phyloP scores from a whole-genome alignment of 2,888 invertebrate genomes.

The Ichneumoninae sp. region DNA sequence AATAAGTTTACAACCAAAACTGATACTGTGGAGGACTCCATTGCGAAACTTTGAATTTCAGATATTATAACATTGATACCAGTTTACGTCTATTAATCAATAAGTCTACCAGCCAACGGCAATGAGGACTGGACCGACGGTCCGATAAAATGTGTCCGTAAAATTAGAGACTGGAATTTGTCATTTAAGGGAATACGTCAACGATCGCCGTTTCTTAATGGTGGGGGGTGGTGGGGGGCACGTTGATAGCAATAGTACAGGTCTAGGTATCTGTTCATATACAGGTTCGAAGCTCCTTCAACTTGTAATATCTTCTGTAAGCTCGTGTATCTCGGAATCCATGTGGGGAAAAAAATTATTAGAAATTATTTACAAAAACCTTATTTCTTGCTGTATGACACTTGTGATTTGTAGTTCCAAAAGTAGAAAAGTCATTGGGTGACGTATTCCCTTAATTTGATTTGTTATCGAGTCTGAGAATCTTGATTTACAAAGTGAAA shows the following conservation, averaged over 20 bases:
- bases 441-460: not conserved
- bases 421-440: too few species aligned
- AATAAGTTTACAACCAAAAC: not conserved
- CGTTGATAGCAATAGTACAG: too few species aligned
- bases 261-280: too few species aligned
- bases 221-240: too few species aligned
- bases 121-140: not conserved
- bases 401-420: too few species aligned
- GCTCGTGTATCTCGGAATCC: too few species aligned
- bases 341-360: too few species aligned
- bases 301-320: too few species aligned
- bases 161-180: not conserved
- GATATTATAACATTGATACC: not conserved
- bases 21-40: not conserved
- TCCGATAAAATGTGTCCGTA: not conserved
- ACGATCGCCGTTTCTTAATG: too few species aligned
- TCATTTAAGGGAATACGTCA: not conserved
- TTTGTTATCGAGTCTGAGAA: not conserved
- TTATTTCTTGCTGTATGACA: too few species aligned
- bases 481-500: not conserved
- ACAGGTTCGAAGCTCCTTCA: too few species aligned
- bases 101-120: not conserved
- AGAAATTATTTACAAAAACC: too few species aligned
- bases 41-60: not conserved
- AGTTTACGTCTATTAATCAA: not conserved